Base-by-base conservation (phyloP, 2,113 vertebrate genomes). In the Corythoichthys intestinalis region DNA sequence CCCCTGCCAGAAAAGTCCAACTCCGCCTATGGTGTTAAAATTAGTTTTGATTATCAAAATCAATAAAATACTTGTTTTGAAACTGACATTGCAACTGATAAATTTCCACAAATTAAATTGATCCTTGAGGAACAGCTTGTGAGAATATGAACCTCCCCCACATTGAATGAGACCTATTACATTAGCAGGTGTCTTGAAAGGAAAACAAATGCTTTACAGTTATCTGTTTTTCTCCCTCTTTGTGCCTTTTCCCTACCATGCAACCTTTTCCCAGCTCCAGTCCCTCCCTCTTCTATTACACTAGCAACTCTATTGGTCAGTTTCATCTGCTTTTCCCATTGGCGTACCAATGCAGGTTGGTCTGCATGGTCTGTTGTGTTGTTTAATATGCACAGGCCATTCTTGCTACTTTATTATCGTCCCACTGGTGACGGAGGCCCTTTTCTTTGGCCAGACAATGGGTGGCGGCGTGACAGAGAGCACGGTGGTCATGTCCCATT, bases 401-500 rank as follows among this genome's bases (percentile, higher is more conserved):
- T 73, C 77, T 83, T 69, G 61, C 80, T 78, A 82, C 88, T 91
- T 87, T 90, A 87, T 74, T 89, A 90, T 87, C 87, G 89, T 88
- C 87, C 78, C 78, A 50, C 20, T 86, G 76, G 86, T 80, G 77
- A 72, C 82, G 72, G 83, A 88, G 84, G 78, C 86, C 89, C 91
- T 80, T 89, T 92, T 90, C 87, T 89, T 78, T 53, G 77, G 73
- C 79, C 85, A 85, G 85, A 91, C 93, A 93, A 91, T 82, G 88
- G 86, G 84, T 84, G 85, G 72, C 77, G 68, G 57, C 66, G 79
- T 84, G 82, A 87, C 76, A 82, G 90, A 73, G 88, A 89, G 86
- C 90, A 78, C 44, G 39, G 74, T 77, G 83, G 89, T 93, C 89
- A 78, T 86, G 89, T 94, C 91, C 89, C 91, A 90, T 94, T 93